A percentile compares a stretch with the other conserved stretches of the same genome.
Evolutionary conservation across 2,888 invertebrate genomes (phyloP).

Genomic region (Stramonita haemastoma): DNA sequence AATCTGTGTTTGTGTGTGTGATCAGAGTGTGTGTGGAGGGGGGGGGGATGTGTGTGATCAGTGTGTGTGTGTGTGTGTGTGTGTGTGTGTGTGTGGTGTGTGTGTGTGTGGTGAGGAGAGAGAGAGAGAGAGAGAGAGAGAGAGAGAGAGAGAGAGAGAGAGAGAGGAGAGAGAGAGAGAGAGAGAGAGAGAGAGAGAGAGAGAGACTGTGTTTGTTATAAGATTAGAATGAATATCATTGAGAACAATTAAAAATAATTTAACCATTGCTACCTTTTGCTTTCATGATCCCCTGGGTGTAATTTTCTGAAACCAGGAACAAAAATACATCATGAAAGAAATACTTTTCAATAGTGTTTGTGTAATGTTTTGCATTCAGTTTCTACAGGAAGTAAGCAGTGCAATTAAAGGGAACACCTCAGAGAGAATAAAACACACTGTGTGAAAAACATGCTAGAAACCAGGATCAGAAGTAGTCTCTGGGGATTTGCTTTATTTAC

Average conservation of each 20-base stretch:
- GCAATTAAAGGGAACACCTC: no score
- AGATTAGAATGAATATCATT: no score
- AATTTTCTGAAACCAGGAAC: slow-evolving; percentile 40
- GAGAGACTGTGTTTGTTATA: background rate
- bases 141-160: background rate
- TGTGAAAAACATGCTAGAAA: no score
- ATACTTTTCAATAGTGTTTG: no score
- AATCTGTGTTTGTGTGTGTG: background rate
- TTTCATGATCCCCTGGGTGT: slow-evolving; percentile 45
- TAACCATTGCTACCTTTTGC: no score
- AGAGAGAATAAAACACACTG: no score
- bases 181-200: background rate
- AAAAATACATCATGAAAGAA: no score
- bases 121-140: background rate
- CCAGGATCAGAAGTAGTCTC: no score
- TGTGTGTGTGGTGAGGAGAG: background rate
- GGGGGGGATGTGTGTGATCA: background rate
- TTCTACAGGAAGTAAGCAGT: no score
- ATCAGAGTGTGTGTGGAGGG: background rate
- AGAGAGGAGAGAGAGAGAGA: background rate
- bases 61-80: background rate
- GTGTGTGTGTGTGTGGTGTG: background rate
- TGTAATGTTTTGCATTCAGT: no score
- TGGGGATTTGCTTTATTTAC: no score
- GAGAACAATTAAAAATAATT: no score